Percentiles rank a stretch among this genome's conserved stretches.
Conservation (phyloP, 2,888 invertebrate species). For the Eutolmus rufibarbis region DNA sequence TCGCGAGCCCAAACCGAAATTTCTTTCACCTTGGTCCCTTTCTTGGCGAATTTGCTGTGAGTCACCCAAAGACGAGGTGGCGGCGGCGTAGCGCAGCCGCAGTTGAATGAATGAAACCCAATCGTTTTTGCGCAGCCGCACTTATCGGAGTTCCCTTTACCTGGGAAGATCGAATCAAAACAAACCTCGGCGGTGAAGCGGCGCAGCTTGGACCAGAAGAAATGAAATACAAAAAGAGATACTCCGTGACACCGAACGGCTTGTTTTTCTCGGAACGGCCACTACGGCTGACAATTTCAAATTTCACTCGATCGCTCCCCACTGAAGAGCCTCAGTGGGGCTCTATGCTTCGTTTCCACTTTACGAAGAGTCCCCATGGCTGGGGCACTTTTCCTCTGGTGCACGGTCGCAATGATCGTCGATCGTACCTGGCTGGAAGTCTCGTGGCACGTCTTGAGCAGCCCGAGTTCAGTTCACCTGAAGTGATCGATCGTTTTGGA, state of each 20-base stretch:
- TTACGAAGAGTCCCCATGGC: background rate
- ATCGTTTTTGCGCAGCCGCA: background rate
- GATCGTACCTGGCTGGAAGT: background rate
- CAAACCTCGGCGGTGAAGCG: background rate
- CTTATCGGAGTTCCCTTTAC: background rate
- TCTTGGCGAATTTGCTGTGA: background rate
- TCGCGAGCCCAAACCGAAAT: background rate
- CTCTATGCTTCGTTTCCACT: background rate
- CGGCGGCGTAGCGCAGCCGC: too few relatives aligned
- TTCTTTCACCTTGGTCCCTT: conserved; percentile 38
- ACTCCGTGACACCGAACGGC: background rate
- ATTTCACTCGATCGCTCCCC: conserved; percentile 26
- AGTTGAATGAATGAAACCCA: conserved; percentile 20
- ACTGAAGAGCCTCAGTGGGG: background rate
- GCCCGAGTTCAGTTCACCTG: background rate
- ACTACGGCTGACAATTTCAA: conserved; percentile 8
- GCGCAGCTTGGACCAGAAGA: background rate
- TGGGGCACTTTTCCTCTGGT: background rate
- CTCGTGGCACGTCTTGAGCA: background rate
- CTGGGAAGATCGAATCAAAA: background rate
- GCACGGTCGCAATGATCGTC: background rate
- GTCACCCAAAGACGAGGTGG: background rate
- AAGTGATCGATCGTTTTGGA: conserved; percentile 16
- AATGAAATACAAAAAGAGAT: background rate
- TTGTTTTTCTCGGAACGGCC: background rate